Conservation (phyloP, 2,797 vertebrate species). For the Urosaurus nigricauda region DNA sequence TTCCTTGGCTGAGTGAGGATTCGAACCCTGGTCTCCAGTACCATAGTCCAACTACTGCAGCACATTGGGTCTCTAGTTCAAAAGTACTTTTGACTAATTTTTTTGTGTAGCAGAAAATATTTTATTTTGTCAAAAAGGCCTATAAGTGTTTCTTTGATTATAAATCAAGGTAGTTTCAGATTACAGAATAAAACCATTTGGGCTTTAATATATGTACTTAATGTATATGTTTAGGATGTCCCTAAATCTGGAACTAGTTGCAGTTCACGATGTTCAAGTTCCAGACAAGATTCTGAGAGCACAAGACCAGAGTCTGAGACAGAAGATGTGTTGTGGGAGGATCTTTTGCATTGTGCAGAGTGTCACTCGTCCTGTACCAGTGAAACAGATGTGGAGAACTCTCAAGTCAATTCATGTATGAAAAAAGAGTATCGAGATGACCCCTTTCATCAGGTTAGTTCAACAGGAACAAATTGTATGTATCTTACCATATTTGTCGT, state of each 20-base stretch:
- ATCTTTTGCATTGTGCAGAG: constrained; percentile 96
- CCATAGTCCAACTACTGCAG: too few species aligned
- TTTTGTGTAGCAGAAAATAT: not conserved
- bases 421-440: constrained; percentile 98
- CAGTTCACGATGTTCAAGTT: constrained; percentile 94
- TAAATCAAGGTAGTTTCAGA: not conserved
- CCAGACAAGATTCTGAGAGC: constrained; percentile 95
- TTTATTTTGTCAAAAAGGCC: not conserved
- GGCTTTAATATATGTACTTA: not conserved
- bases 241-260: constrained; percentile 95
- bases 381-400: constrained; percentile 93
- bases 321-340: constrained; percentile 97
- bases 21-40: too few species aligned
- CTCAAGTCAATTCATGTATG: constrained; percentile 84
- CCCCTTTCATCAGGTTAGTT: constrained; percentile 94
- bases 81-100: not conserved
- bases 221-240: constrained; percentile 84
- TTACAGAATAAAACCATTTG: not conserved
- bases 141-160: not conserved
- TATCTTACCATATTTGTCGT: constrained; percentile 4
- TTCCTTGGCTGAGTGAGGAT: too few species aligned
- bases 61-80: too few species aligned
- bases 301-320: constrained; percentile 95
- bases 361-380: constrained; percentile 94
- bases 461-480: not conserved